A percentile compares a stretch with the other conserved stretches of the same genome.
Conservation (phyloP, 2,888 invertebrate species). For the Apomyelois bistriatella region DNA sequence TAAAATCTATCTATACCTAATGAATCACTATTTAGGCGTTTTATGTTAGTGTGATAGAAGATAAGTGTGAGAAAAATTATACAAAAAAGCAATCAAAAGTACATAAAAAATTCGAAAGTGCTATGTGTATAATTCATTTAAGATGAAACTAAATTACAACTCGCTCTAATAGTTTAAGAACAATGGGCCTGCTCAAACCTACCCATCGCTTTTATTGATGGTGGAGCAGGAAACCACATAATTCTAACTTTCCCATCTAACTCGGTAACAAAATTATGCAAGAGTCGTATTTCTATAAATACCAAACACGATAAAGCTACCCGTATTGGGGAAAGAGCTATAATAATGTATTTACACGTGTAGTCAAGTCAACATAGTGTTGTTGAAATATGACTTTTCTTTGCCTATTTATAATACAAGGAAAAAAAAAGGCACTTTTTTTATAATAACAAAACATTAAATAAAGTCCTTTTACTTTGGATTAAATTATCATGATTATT, state of each 20-base stretch:
- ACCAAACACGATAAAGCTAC: slow-evolving; percentile 13
- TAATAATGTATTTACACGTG: slow-evolving; percentile 1
- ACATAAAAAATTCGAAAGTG: not conserved
- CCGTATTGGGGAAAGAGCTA: slow-evolving; percentile 9
- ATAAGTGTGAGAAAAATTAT: too few relatives aligned
- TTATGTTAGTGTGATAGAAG: too few relatives aligned
- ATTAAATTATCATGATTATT: too few relatives aligned
- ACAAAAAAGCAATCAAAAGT: not conserved
- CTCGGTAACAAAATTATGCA: slow-evolving; percentile 25
- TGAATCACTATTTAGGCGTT: too few relatives aligned
- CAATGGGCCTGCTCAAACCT: slow-evolving; percentile 23
- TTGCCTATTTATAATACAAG: not conserved
- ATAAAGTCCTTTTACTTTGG: too few relatives aligned
- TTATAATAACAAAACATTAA: not conserved
- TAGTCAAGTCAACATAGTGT: not conserved
- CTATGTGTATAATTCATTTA: not conserved
- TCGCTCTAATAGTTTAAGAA: slow-evolving; percentile 21
- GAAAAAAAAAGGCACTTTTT: not conserved
- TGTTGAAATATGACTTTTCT: not conserved
- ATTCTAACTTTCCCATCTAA: slow-evolving; percentile 27
- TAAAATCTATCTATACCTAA: too few relatives aligned
- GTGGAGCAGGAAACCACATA: slow-evolving; percentile 24
- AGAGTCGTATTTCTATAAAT: slow-evolving; percentile 20
- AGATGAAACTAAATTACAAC: slow-evolving; percentile 8
- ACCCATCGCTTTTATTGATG: slow-evolving; percentile 23